Percentiles rank a stretch among this genome's conserved stretches.
Evolutionary conservation across 2,113 vertebrate genomes (phyloP).

Genomic region (Phaethornis superciliosus): DNA sequence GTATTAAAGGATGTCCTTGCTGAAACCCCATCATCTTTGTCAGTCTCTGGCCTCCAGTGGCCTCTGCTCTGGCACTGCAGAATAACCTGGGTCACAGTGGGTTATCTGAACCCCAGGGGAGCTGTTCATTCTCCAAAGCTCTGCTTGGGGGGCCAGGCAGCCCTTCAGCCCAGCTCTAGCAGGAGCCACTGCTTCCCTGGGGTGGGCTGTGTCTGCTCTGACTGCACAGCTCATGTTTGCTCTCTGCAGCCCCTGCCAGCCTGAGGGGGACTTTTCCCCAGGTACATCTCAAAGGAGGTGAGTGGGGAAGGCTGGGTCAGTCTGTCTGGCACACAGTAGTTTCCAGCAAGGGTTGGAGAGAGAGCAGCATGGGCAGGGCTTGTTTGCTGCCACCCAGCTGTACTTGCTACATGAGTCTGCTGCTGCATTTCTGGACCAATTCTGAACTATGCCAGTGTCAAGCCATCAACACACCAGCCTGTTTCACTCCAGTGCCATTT

Average conservation of each 20-base stretch:
- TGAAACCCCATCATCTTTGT: neutral
- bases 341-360: neutral
- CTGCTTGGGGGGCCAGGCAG: neutral
- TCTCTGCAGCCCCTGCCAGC: neutral
- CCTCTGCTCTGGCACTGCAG: neutral
- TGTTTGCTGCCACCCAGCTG: neutral
- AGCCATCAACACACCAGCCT: neutral
- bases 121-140: too few species aligned
- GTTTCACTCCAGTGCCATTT: neutral
- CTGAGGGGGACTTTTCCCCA: neutral
- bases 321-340: neutral
- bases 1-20: constrained; percentile 48
- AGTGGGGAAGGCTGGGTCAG: neutral
- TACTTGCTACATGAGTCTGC: fast-evolving
- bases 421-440: neutral
- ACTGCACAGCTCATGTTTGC: neutral
- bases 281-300: neutral
- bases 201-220: fast-evolving
- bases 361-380: neutral
- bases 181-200: neutral
- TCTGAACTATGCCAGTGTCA: neutral
- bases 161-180: too few species aligned
- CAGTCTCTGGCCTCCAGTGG: neutral
- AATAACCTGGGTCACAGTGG: neutral
- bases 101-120: neutral